Percentiles rank a stretch among this genome's conserved stretches.
Evolutionary conservation across 37 sponge, comb jelly and placozoan species (phyloP).

Genomic region (Bolinopsis microptera): DNA sequence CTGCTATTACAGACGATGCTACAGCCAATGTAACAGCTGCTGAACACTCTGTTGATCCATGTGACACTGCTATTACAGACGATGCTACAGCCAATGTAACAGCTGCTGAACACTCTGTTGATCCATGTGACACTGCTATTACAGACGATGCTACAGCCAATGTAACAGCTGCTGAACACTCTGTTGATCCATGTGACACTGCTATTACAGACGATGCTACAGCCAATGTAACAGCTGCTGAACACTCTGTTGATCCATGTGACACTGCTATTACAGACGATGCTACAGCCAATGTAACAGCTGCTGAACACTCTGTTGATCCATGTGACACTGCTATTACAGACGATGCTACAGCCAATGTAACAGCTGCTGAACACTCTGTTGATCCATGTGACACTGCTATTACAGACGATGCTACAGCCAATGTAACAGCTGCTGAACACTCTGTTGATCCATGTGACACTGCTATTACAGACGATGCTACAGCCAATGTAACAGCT

Average conservation of each 20-base stretch:
- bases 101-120: constrained; percentile 22
- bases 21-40: constrained; percentile 57
- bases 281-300: constrained; percentile 55
- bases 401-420: neutral
- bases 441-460: constrained; percentile 45
- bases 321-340: neutral
- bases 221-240: constrained; percentile 50
- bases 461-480: neutral
- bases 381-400: constrained; percentile 41
- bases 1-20: neutral
- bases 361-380: constrained; percentile 27
- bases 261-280: neutral
- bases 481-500: constrained; percentile 58
- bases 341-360: constrained; percentile 48
- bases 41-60: constrained; percentile 17
- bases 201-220: neutral
- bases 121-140: constrained; percentile 16
- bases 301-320: constrained; percentile 29
- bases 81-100: constrained; percentile 57
- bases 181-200: constrained; percentile 44
- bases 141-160: constrained; percentile 32
- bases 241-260: constrained; percentile 36
- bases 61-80: neutral
- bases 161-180: constrained; percentile 32
- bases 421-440: constrained; percentile 45